Percentiles rank a stretch among this genome's conserved stretches.
Conservation (phyloP, 2,888 invertebrate genomes). For the Drosophila picticornis region DNA sequence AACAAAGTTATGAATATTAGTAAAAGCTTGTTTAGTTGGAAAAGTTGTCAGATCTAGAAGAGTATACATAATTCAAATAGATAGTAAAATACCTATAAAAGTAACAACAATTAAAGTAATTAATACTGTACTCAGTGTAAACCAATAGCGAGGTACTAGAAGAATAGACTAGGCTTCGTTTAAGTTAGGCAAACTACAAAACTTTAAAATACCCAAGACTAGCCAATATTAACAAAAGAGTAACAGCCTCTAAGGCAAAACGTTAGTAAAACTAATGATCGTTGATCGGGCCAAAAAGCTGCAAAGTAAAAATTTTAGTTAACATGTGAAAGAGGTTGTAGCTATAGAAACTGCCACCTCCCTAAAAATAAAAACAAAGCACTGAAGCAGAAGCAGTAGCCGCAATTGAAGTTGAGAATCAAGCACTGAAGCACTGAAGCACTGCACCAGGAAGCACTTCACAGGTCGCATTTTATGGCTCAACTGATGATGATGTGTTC, state of each 20-base stretch:
- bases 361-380: constrained; percentile 14
- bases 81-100: constrained; percentile 6
- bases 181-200: constrained; percentile 8
- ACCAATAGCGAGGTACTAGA: constrained; percentile 17
- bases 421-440: constrained; percentile 71
- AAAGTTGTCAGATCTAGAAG: background rate
- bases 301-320: constrained; percentile 68
- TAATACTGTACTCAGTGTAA: background rate
- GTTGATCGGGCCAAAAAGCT: constrained; percentile 56
- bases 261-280: constrained; percentile 28
- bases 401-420: constrained; percentile 46
- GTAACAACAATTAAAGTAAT: constrained; percentile 26
- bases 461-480: constrained; percentile 52
- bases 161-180: constrained; percentile 24
- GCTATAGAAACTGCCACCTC: constrained; percentile 14
- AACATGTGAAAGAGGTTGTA: constrained; percentile 17
- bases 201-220: background rate
- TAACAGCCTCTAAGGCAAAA: constrained; percentile 21
- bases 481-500: constrained; percentile 47
- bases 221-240: background rate
- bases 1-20: background rate
- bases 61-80: background rate
- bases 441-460: constrained; percentile 59
- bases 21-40: background rate
- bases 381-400: constrained; percentile 60